Percentiles rank a stretch among this genome's conserved stretches.
Conservation (phyloP, 2,113 vertebrate genomes). For the Cyanoramphus novaezelandiae region DNA sequence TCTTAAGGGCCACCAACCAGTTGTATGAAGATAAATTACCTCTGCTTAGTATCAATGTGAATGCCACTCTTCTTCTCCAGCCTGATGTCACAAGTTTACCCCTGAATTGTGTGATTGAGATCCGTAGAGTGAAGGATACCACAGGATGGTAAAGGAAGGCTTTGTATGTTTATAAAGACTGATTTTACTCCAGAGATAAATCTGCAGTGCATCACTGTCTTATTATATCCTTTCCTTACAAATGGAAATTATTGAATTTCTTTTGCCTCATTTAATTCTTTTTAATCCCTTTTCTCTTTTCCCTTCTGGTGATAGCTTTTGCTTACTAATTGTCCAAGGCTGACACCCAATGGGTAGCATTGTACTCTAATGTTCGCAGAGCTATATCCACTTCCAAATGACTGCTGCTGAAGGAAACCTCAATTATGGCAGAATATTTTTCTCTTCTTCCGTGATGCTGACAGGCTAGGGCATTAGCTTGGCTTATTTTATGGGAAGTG, state of each 20-base stretch:
- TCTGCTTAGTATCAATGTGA: neutral
- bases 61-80: neutral
- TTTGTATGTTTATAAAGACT: constrained; percentile 26
- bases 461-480: neutral
- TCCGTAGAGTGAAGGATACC: neutral
- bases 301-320: constrained; percentile 22
- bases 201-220: constrained; percentile 44
- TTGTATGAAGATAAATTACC: constrained; percentile 23
- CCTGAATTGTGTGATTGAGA: constrained; percentile 4
- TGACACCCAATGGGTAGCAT: constrained; percentile 28
- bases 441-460: neutral
- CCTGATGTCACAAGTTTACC: neutral
- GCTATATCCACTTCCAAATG: neutral
- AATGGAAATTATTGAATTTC: constrained; percentile 70
- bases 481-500: neutral
- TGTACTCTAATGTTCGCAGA: neutral
- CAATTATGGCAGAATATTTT: neutral
- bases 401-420: neutral
- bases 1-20: neutral
- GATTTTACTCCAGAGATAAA: constrained; percentile 46
- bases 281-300: constrained; percentile 20
- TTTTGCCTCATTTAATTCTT: constrained; percentile 68
- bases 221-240: constrained; percentile 56
- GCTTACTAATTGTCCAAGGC: constrained; percentile 46
- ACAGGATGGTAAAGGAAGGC: neutral